These are phyloP conservation scores for Aegithalos caudatus DNA, from an alignment of 2,113 vertebrate genomes.

Conservation along the genomic window DNA sequence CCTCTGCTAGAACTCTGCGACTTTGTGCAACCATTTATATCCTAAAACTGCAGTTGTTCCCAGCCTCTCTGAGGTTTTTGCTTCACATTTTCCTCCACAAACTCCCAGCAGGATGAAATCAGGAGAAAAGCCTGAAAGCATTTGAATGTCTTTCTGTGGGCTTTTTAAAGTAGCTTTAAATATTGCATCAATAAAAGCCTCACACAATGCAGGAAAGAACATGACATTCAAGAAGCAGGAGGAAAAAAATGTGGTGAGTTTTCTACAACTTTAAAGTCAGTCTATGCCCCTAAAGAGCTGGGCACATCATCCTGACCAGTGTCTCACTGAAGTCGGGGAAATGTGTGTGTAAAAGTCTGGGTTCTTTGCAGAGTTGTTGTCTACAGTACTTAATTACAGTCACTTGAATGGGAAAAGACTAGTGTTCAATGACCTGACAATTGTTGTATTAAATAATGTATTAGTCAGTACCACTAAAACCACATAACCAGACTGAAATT, in stretches of 20 bases:
- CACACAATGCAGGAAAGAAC: neutral
- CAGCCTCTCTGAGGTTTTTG: neutral
- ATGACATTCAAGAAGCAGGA: neutral
- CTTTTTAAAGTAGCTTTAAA: slow-evolving; percentile 12
- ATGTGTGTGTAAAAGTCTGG: neutral
- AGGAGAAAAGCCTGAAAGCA: neutral
- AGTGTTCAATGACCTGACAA: neutral
- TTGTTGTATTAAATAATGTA: neutral
- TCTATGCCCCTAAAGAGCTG: neutral
- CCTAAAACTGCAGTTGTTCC: neutral
- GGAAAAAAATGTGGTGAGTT: neutral
- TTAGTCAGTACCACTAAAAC: neutral
- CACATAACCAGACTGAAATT: neutral
- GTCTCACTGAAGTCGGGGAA: neutral
- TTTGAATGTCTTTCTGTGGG: neutral
- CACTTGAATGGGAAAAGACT: neutral
- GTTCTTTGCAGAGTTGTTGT: neutral
- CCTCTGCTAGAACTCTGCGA: neutral
- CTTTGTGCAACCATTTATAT: neutral
- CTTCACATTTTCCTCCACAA: neutral
- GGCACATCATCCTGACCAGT: neutral
- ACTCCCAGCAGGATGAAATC: neutral
- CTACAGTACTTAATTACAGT: neutral
- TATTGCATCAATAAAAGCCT: neutral
- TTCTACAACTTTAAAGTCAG: neutral